phyloP scores from a whole-genome alignment of 2,113 vertebrate species.

The Oryzias celebensis region DNA sequence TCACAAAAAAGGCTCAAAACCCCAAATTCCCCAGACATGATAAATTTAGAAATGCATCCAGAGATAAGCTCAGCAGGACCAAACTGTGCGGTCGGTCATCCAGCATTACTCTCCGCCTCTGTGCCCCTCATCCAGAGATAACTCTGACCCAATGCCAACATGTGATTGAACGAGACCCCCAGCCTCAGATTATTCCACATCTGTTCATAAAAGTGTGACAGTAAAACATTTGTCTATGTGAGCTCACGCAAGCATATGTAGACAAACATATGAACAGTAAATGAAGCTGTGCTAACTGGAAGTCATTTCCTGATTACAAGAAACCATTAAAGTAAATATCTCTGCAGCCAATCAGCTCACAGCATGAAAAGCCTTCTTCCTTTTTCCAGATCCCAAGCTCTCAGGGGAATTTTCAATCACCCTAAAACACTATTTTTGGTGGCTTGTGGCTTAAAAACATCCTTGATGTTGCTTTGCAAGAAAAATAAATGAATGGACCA shows the following conservation, averaged over 20 bases:
- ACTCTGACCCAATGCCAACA: constrained; percentile 53
- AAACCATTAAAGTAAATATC: constrained; percentile 34
- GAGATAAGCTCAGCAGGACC: constrained; percentile 53
- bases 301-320: constrained; percentile 48
- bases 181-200: constrained; percentile 49
- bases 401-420: constrained; percentile 26
- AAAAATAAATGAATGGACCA: too few species aligned
- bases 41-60: constrained; percentile 58
- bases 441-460: background rate
- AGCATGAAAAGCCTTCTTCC: constrained; percentile 29
- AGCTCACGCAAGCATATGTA: constrained; percentile 9
- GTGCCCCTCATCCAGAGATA: constrained; percentile 59
- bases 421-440: constrained; percentile 22
- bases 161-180: constrained; percentile 40
- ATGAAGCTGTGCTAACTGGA: constrained; percentile 38
- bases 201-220: constrained; percentile 2
- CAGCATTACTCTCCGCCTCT: constrained; percentile 40
- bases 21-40: constrained; percentile 54
- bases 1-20: constrained; percentile 45
- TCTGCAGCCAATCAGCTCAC: constrained; percentile 20
- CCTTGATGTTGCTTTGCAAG: too few species aligned
- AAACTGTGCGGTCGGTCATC: constrained; percentile 42
- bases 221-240: constrained; percentile 29
- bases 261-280: constrained; percentile 38
- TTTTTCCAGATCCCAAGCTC: constrained; percentile 33